Conservation (phyloP, 2,113 vertebrate species). For the Ailuropoda melanoleuca region DNA sequence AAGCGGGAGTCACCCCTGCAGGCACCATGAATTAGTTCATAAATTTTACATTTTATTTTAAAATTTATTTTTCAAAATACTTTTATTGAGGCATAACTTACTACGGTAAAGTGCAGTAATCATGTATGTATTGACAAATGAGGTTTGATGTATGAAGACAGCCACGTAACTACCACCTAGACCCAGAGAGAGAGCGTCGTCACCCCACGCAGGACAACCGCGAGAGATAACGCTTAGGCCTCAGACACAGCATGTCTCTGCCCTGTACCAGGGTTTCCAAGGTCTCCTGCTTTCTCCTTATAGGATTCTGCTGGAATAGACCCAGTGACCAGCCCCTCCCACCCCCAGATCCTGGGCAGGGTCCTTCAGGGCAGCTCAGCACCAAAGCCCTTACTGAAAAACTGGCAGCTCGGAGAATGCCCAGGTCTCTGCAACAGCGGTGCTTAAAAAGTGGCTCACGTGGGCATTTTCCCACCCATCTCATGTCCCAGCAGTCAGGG, state of each 20-base stretch:
- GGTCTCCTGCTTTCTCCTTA: not conserved
- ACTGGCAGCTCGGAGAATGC: not conserved
- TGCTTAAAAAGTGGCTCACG: not conserved
- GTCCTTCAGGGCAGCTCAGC: not conserved
- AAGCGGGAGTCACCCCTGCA: not conserved
- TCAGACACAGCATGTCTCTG: not conserved
- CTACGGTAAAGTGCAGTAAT: no score
- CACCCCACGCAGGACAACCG: no score
- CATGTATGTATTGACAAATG: not conserved
- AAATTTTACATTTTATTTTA: not conserved
- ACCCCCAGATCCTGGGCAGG: not conserved
- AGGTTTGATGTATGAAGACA: not conserved
- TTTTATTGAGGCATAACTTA: not conserved
- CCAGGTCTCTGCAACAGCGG: not conserved
- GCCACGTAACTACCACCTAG: no score
- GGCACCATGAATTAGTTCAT: not conserved
- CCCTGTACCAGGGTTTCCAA: not conserved
- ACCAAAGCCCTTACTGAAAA: not conserved
- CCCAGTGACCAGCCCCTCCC: not conserved
- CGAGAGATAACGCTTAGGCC: not conserved
- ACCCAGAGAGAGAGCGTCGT: fast-evolving
- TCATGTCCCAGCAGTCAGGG: not conserved
- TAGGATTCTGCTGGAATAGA: not conserved
- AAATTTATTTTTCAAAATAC: not conserved
- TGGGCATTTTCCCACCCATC: not conserved